Conservation (phyloP, 1,140 invertebrate species). For the Sinonovacula constricta region DNA sequence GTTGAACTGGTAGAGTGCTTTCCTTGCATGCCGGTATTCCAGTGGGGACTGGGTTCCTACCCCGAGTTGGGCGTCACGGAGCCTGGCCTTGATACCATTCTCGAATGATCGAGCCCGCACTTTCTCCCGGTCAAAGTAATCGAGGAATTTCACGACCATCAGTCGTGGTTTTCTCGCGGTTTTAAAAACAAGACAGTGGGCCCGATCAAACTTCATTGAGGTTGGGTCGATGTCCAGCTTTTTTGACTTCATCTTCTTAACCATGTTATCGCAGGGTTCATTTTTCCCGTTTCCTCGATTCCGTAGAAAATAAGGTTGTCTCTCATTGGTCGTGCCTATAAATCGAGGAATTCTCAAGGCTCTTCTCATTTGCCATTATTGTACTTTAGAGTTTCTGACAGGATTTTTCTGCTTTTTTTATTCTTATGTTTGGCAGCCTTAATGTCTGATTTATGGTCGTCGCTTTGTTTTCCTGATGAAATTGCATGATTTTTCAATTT, state of each 20-base stretch:
- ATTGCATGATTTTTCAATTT: neutral
- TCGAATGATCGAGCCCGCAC: too few relatives aligned
- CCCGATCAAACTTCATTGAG: neutral
- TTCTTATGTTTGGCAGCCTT: neutral
- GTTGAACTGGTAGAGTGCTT: neutral
- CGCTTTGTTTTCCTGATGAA: neutral
- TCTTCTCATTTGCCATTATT: neutral
- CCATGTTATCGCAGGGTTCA: neutral
- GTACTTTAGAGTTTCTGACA: neutral
- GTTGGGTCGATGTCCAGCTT: neutral
- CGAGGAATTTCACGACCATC: neutral
- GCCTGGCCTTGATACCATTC: too few relatives aligned
- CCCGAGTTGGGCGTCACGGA: neutral
- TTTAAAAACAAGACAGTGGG: neutral
- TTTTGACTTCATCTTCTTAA: neutral
- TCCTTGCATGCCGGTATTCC: neutral
- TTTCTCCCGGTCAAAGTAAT: neutral
- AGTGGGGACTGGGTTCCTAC: neutral
- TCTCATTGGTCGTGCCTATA: neutral
- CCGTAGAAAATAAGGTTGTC: neutral
- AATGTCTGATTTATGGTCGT: neutral
- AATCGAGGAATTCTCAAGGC: neutral
- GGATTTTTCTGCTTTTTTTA: neutral
- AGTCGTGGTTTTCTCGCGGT: constrained; percentile 2
- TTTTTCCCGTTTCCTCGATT: neutral